Evolutionary conservation across 2,113 vertebrate genomes (phyloP).

Genomic region (Cyprinodon brontotheroides): DNA sequence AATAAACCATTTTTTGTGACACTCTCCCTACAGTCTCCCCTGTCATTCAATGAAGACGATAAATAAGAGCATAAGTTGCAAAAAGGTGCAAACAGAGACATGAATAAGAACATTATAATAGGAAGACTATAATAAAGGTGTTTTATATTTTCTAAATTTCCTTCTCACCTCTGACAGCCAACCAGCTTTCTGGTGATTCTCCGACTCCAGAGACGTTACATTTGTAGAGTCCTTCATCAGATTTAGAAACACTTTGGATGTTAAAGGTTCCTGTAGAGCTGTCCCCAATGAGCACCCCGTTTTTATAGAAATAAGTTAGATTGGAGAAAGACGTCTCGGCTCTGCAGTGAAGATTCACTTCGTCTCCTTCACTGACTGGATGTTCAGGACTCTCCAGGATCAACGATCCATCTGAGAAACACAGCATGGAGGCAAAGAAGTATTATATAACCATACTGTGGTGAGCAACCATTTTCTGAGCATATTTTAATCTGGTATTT

Average conservation of each 20-base stretch:
- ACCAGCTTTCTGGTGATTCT: neutral
- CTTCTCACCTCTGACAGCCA: constrained; percentile 37
- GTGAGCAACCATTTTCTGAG: neutral
- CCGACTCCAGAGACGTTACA: constrained; percentile 10
- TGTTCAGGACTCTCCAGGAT: constrained; percentile 24
- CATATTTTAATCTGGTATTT: neutral
- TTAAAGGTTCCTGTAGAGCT: constrained; percentile 2
- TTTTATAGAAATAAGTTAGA: constrained; percentile 18
- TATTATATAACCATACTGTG: neutral
- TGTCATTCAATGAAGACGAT: neutral
- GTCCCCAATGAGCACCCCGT: rapidly evolving
- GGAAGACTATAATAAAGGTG: no score
- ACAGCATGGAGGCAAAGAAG: neutral
- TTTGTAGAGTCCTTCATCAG: constrained; percentile 29
- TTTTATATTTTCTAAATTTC: neutral
- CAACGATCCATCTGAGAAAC: neutral
- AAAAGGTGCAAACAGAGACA: neutral
- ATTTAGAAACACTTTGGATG: neutral
- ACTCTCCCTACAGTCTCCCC: neutral
- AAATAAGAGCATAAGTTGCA: no score
- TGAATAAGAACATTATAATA: neutral
- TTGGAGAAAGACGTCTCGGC: rapidly evolving
- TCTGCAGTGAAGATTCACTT: constrained; percentile 25
- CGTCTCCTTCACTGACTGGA: constrained; percentile 25
- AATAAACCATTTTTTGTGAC: neutral